Percentiles rank a stretch among this genome's conserved stretches.
phyloP scores from a whole-genome alignment of 2,797 vertebrate genomes.

The Poliocrania exsul region DNA sequence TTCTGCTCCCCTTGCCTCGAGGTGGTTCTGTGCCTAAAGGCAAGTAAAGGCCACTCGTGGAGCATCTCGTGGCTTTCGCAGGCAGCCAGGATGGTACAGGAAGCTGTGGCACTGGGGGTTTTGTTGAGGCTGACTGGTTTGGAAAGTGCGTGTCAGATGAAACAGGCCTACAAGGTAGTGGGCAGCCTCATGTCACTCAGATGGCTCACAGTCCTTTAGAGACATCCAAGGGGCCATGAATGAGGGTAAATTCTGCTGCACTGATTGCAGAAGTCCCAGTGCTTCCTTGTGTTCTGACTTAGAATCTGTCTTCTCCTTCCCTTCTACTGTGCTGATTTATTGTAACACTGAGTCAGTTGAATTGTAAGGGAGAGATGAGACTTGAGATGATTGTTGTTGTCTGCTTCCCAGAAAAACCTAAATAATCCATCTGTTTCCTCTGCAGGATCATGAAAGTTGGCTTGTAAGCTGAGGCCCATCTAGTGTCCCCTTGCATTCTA shows the following conservation, averaged over 20 bases:
- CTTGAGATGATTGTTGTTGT: neutral
- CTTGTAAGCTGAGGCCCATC: neutral
- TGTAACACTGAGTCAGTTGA: neutral
- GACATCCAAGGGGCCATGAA: neutral
- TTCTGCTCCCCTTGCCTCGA: neutral
- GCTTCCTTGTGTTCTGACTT: neutral
- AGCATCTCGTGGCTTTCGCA: neutral
- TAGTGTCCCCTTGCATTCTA: accelerated
- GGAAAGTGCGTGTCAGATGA: neutral
- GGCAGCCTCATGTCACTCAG: accelerated
- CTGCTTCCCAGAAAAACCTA: neutral
- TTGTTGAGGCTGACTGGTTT: neutral
- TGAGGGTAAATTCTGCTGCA: neutral
- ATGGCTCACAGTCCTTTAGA: neutral
- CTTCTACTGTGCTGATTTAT: neutral
- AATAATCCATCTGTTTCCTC: neutral
- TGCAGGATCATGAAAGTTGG: neutral
- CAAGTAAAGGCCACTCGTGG: accelerated
- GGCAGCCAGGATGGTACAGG: neutral
- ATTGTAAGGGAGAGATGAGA: neutral
- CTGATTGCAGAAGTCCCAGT: neutral
- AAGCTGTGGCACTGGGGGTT: neutral
- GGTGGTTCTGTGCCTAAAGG: neutral
- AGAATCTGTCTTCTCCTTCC: neutral
- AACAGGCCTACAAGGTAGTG: neutral